Base-by-base conservation (phyloP, 2,888 invertebrate genomes). In the Drosophila infuscata region DNA sequence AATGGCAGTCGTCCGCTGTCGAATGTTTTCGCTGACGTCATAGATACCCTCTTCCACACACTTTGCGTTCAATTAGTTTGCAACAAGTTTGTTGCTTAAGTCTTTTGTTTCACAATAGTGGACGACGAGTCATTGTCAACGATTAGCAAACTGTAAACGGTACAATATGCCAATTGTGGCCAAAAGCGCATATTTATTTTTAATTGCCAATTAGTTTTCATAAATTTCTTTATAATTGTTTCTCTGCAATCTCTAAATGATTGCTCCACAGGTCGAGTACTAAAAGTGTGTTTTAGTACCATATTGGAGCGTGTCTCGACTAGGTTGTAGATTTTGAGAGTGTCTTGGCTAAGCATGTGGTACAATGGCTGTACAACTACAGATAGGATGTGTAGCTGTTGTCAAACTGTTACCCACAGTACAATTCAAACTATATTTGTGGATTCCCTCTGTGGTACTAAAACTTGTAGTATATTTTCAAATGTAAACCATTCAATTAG, bases 61-160 rank as follows among this genome's bases (percentile, higher is more conserved):
- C 11, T n/a, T n/a, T 15, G 12, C 38, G 5, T 15, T 3, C 30
- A 62, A 17, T 61, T 20, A 32, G 25, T 36, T 36, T 8, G 36
- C 17, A 73, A 61, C 77, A 74, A 84, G 91, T 91, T 91, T 84
- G 87, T 62, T 68, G 78, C 81, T 86, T 84, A 75, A 91, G 85
- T 91, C 91, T 83, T 91, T 91, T 72, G 90, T 89, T 81, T 81
- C 12, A 8, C 8, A 60, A 57, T 56, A 48, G 43, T 52, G 56
- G 41, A 7, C 29, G 12, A 12, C 32, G 12, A 41, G 32, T 54
- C 53, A 43, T 33, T 48, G 30, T 17, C 25, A 63, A 49, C 72
- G 9, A 12, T 43, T 69, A 3, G 0, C 0, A 63, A 80, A 71
- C 70, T 74, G 60, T 65, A 25, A 7, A 30, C n/a, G 0, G 32